Evolutionary conservation across 30 jellyfish, hydroid and myxozoan genomes (phyloP).

Genomic region (Aurelia sp.): DNA sequence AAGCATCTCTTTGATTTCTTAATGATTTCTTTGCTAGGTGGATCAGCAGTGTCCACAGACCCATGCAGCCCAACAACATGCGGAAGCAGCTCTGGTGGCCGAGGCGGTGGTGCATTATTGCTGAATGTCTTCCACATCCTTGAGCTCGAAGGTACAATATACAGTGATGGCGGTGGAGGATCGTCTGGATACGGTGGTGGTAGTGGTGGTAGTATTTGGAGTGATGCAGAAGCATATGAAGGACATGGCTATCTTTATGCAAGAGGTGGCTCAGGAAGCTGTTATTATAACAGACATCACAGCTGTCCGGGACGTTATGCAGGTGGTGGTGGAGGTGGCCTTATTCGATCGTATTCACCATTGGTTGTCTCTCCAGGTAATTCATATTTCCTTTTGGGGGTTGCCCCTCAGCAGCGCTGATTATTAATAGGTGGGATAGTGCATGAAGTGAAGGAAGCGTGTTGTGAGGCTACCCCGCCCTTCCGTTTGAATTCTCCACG

Average conservation of each 20-base stretch:
- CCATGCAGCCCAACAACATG: slow-evolving; percentile 61
- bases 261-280: slow-evolving; percentile 74
- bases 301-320: slow-evolving; percentile 47
- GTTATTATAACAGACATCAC: background rate
- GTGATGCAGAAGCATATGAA: slow-evolving; percentile 61
- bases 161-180: slow-evolving; percentile 58
- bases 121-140: slow-evolving; percentile 47
- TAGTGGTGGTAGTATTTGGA: slow-evolving; percentile 78
- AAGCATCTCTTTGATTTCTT: background rate
- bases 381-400: no score
- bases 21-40: slow-evolving; percentile 26
- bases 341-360: slow-evolving; percentile 63
- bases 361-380: slow-evolving; percentile 65
- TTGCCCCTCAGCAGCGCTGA: no score
- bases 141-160: slow-evolving; percentile 64
- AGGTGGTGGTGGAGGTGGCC: slow-evolving; percentile 84
- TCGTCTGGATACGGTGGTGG: slow-evolving; percentile 68
- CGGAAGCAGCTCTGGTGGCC: slow-evolving; percentile 68
- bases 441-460: no score
- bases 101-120: slow-evolving; percentile 68
- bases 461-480: no score
- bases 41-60: slow-evolving; percentile 25
- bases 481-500: no score
- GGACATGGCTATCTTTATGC: slow-evolving; percentile 72
- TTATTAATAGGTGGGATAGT: no score